Base-by-base conservation (phyloP, 1,140 invertebrate genomes). In the Microplitis mediator region DNA sequence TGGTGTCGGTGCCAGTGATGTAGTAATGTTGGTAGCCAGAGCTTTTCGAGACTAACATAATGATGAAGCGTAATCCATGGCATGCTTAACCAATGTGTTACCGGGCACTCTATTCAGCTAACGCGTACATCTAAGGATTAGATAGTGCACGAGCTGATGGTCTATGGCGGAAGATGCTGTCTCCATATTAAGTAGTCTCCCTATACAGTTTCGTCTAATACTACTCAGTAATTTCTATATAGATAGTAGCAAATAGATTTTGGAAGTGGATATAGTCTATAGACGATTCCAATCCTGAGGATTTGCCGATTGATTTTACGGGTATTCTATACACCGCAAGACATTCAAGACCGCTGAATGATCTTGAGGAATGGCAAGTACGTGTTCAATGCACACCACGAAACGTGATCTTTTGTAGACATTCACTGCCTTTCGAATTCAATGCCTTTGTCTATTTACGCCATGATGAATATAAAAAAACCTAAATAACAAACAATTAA, bases 31-130 rank as follows among this genome's bases (percentile, higher is more conserved):
- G 9, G 52, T 52, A 50, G 45, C 56, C 56, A 9, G 9, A 58
- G 56, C 58, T 61, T 51, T 77, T 75, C 79, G 76, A 77, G 81
- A 78, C 81, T 80, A 79, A 78, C 81, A 82, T 82, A 81, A 78
- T 79, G 79, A 83, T 83, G 79, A 80, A 79, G 77, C 78, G 60
- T 78, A 81, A 79, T 81, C 80, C 79, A 74, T 73, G 60, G 74
- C 78, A 82, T 79, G 78, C 75, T 68, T 74, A 32, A 14, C 73
- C 80, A 71, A 80, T 80, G 78, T 82, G 76, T 82, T 79, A 80
- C 74, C 68, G 34, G 63, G 31, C 65, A 34, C 16, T 63, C 36
- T 14, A 45, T 16, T 58, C 52, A 51, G 60, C 36, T 56, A 62
- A 69, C 65, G 71, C 74, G 78, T 74, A 60, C 75, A 74, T 45